Percentiles rank a stretch among this genome's conserved stretches.
These are phyloP conservation scores for Dipus sagitta DNA, from an alignment of 2,797 vertebrate genomes.

Conservation along the genomic window DNA sequence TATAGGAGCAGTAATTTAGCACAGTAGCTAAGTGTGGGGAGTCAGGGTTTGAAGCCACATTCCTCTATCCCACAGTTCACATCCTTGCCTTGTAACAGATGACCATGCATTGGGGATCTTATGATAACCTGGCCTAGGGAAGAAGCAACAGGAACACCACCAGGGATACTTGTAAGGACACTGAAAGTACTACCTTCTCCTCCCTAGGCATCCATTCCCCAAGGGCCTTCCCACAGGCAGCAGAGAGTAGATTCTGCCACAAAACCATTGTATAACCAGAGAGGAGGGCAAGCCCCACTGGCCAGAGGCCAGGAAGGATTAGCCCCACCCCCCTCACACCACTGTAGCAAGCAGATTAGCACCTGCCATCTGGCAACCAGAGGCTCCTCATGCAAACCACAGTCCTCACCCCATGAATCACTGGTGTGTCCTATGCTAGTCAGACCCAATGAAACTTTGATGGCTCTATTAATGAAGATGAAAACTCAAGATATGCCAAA, in stretches of 20 bases:
- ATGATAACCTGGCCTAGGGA: no score
- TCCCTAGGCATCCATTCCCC: not conserved
- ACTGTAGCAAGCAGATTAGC: conserved; percentile 60
- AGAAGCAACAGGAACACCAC: not conserved
- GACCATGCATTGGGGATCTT: not conserved
- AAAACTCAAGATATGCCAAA: conserved; percentile 80
- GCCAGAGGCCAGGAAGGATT: conserved; percentile 39
- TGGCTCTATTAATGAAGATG: conserved; percentile 78
- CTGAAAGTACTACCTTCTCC: not conserved
- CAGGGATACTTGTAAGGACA: not conserved
- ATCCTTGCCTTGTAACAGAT: not conserved
- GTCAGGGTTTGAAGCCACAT: not conserved
- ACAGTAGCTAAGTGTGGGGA: not conserved
- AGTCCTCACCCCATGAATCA: not conserved
- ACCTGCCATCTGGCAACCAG: conserved; percentile 75
- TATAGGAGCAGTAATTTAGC: not conserved
- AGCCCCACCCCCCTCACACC: not conserved
- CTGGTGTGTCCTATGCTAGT: conserved; percentile 38
- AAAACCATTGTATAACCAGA: not conserved
- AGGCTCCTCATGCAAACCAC: not conserved
- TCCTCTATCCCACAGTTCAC: not conserved
- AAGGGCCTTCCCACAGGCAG: not conserved
- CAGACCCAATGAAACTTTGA: conserved; percentile 58
- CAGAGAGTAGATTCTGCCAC: not conserved
- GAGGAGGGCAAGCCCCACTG: conserved; percentile 37